Evolutionary conservation across 2,888 invertebrate genomes (phyloP), one percentile per base, ranked within the genome.

Genomic region (Schizotus pectinicornis): DNA sequence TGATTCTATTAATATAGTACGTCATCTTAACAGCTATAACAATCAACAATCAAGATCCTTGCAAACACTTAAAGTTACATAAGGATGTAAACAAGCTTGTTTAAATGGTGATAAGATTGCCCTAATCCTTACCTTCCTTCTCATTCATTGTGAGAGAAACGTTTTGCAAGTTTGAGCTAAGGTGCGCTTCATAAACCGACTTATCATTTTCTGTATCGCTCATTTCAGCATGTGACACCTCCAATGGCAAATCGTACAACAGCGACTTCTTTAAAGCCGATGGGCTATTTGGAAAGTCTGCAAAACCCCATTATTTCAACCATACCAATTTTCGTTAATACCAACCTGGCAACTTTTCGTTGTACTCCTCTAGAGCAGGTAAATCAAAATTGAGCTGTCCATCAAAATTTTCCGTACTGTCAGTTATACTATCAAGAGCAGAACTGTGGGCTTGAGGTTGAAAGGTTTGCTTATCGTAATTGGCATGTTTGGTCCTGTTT

Each of bases 221-320:
- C n/a, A 71, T 57, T 50, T 74, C 77, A 54, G 69, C 66, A 51
- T 71, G 70, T 35, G 78, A 80, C 74, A 83, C 77, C 68, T 86
- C 86, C 1, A 84, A 79, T 0, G 85, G 85, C 61, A 85, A 74
- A 42, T 85, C 83, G 61, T 82, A 84, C 69, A 82, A 81, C 0
- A 84, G 80, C 61, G 82, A 77, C 37, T 81, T 76, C 8, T 83
- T 82, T 32, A 84, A 75, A 45, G 83, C 82, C 0, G 85, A 82
- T 0, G 87, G 85, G 14, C 86, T 85, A 35, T 83, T 84, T 13
- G 85, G 84, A 81, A 87, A 77, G 65, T 78, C 79, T 77, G 59
- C 46, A 63, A 62, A 13, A 9, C 9, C 11, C 8, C 37, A 35
- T 7, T 35, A n/a, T 6, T 57, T 12, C 46, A 32, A 34, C 3